A percentile compares a stretch with the other conserved stretches of the same genome.
Conservation (phyloP, 2,888 invertebrate species). For the Reticulitermes lucifugus region DNA sequence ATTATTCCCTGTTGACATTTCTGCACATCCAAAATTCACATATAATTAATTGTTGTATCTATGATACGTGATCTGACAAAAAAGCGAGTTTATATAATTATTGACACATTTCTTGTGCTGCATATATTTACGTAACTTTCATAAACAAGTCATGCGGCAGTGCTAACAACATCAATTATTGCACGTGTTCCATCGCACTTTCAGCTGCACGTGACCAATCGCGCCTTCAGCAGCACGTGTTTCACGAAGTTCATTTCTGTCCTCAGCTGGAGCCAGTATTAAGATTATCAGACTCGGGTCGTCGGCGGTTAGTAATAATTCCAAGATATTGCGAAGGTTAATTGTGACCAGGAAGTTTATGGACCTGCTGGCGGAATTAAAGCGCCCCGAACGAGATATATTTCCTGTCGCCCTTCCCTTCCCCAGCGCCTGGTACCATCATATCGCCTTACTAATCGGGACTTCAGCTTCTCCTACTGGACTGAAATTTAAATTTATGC, state of each 20-base stretch:
- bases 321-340: slow-evolving; percentile 20
- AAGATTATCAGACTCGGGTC: background rate
- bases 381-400: background rate
- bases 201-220: too few species aligned
- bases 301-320: background rate
- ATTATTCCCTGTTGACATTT: too few species aligned
- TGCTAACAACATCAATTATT: too few species aligned
- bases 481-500: slow-evolving; percentile 49
- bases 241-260: background rate
- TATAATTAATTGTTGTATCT: too few species aligned
- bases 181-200: too few species aligned
- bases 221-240: too few species aligned
- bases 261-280: background rate
- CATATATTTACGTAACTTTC: too few species aligned
- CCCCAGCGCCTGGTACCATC: background rate
- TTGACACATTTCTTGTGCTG: too few species aligned
- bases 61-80: too few species aligned
- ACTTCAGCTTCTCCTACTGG: background rate
- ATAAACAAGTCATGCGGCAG: too few species aligned
- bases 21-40: too few species aligned
- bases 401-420: background rate
- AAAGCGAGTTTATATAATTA: too few species aligned
- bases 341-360: slow-evolving; percentile 22
- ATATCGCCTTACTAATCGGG: background rate
- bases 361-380: slow-evolving; percentile 9